Evolutionary conservation across 2,113 vertebrate species (phyloP), one percentile per base, ranked within the genome.

Genomic region (Chunga burmeisteri): DNA sequence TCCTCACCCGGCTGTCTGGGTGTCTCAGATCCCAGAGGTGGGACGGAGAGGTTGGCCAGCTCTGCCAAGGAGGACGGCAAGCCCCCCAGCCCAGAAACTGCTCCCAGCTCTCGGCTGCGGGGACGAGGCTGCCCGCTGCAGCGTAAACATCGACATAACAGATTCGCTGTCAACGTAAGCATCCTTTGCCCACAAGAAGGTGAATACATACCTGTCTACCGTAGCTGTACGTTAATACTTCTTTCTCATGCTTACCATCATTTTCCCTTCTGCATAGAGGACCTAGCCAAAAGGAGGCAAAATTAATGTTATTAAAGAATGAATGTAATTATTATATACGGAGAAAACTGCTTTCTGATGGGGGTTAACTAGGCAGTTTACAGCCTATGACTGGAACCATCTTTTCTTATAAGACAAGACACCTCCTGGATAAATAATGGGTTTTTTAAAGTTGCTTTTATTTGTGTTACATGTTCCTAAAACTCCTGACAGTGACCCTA

Each of bases 91-190:
- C 30, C 47, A 7, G n/a, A 46, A 70, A 42, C 23, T 29, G 32
- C 66, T 86, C n/a, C 49, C 71, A 42, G 72, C 25, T 68, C 55
- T 30, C 14, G 13, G n/a, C 38, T 68, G 25, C 5, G 9, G n/a
- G 34, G 47, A 47, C 0, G 8, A 36, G 49, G 36, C 70, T 72
- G 18, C n/a, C 40, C 1, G 2, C 75, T 18, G 26, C 16, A 4
- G 49, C 26, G 14, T 22, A 16, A 47, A 12, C 61, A 59, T 32
- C 17, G 1, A 5, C 25, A 4, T 23, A 40, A 25, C 36, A 42
- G 34, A 21, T 26, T 44, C 1, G 0, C 59, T 20, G n/a, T 49
- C 25, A 13, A 8, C 0, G 0, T 10, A 10, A 49, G 63, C 80
- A 55, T 63, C 56, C 63, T 42, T 70, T 67, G 47, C 21, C 30